These are phyloP conservation scores for Hesperophylax magnus DNA, from an alignment of 1,140 invertebrate species.

Conservation along the genomic window DNA sequence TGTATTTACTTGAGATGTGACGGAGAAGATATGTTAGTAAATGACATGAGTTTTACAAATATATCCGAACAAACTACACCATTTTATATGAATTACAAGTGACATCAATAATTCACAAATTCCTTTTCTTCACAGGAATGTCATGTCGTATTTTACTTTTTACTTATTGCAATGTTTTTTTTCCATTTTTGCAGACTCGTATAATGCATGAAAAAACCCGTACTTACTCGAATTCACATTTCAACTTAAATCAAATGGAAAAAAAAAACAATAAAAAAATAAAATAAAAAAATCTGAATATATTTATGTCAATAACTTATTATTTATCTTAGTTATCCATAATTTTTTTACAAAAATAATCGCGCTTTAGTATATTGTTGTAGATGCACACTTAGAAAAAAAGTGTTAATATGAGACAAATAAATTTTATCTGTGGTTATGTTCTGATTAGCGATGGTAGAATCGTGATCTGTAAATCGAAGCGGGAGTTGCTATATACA, in stretches of 20 bases:
- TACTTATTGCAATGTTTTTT: constrained; percentile 1
- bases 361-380: not conserved
- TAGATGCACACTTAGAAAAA: constrained; percentile 9
- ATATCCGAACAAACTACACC: constrained; percentile 35
- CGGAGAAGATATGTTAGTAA: constrained; percentile 5
- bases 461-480: not conserved
- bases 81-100: constrained; percentile 43
- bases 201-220: not conserved
- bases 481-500: too few relatives aligned
- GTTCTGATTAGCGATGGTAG: too few relatives aligned
- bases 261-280: too few relatives aligned
- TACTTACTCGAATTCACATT: not conserved
- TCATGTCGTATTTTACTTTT: constrained; percentile 35
- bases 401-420: too few relatives aligned
- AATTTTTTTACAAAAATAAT: not conserved
- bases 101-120: constrained; percentile 42
- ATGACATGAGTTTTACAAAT: constrained; percentile 38
- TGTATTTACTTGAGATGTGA: constrained; percentile 28
- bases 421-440: too few relatives aligned
- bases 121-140: constrained; percentile 44
- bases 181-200: constrained; percentile 18
- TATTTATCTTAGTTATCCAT: too few relatives aligned
- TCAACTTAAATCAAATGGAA: too few relatives aligned
- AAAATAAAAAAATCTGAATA: too few relatives aligned
- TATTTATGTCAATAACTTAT: too few relatives aligned